Evolutionary conservation across 2,888 invertebrate genomes (phyloP).

Genomic region (Habrosyne pyritoides): DNA sequence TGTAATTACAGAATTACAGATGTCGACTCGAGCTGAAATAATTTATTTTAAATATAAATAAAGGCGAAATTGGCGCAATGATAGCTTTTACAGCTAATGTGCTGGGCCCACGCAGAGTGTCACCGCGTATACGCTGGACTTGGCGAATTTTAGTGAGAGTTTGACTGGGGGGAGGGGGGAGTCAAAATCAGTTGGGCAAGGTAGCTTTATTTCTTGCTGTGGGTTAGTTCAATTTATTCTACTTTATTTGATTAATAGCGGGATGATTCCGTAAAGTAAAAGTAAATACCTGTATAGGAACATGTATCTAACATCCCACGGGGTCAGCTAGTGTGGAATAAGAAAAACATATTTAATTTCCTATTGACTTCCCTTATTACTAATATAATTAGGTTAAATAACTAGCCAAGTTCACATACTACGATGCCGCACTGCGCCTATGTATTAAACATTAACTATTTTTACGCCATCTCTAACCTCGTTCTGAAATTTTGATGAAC

Average conservation of each 20-base stretch:
- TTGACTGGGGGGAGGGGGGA: neutral
- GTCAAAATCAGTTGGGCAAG: too few relatives aligned
- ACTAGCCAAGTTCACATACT: neutral
- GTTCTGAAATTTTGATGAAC: slow-evolving; percentile 42
- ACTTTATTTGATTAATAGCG: too few relatives aligned
- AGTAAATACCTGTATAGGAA: too few relatives aligned
- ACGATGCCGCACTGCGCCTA: neutral
- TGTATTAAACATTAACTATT: slow-evolving; percentile 18
- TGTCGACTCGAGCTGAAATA: slow-evolving; percentile 59
- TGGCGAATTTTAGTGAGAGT: neutral
- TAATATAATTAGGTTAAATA: neutral
- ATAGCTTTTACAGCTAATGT: slow-evolving; percentile 60
- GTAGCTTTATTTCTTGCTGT: too few relatives aligned
- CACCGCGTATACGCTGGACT: slow-evolving; percentile 3
- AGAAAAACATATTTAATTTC: too few relatives aligned
- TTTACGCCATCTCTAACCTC: slow-evolving; percentile 37
- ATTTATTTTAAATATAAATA: slow-evolving; percentile 63
- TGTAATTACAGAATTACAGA: slow-evolving; percentile 68
- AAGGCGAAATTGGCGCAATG: slow-evolving; percentile 51
- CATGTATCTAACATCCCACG: too few relatives aligned
- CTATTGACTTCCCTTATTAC: too few relatives aligned
- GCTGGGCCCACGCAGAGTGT: slow-evolving; percentile 23
- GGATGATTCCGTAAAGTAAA: too few relatives aligned
- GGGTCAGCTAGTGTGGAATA: too few relatives aligned
- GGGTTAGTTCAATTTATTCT: too few relatives aligned